These are phyloP conservation scores for Perognathus longimembris DNA, from an alignment of 2,113 vertebrate genomes.

Conservation along the genomic window DNA sequence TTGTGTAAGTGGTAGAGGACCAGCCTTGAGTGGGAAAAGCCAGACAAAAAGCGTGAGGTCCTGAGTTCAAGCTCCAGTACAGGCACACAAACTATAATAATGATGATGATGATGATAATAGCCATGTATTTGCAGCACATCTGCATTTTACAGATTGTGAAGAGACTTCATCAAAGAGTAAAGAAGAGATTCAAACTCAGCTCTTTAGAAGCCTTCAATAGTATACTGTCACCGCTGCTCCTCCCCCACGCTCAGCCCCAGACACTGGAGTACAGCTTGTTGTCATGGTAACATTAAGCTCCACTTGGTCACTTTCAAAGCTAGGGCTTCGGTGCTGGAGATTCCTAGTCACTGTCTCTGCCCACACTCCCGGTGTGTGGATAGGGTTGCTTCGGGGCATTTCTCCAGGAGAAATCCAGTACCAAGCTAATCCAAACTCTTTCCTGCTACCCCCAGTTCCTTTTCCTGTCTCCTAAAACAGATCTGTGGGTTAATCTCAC, in stretches of 20 bases:
- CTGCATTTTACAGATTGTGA: not conserved
- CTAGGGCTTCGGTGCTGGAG: not conserved
- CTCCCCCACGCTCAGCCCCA: rapidly evolving
- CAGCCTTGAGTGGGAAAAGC: too few relatives aligned
- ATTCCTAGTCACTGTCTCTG: not conserved
- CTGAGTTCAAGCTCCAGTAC: too few relatives aligned
- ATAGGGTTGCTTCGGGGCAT: not conserved
- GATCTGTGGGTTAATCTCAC: not conserved
- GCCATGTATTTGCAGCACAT: too few relatives aligned
- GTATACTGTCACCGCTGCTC: not conserved
- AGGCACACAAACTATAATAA: too few relatives aligned
- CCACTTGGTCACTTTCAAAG: not conserved
- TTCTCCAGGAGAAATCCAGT: not conserved
- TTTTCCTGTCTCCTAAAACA: not conserved
- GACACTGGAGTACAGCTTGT: not conserved
- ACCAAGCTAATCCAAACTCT: not conserved
- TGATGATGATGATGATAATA: too few relatives aligned
- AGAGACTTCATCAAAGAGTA: not conserved
- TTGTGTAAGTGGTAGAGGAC: too few relatives aligned
- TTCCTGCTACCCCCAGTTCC: not conserved
- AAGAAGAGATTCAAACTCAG: not conserved
- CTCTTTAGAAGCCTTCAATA: not conserved
- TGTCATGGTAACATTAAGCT: not conserved
- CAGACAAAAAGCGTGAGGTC: too few relatives aligned
- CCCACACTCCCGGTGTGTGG: too few relatives aligned